Conservation (phyloP, 1,140 invertebrate genomes). For the Chironomus striatipennis region DNA sequence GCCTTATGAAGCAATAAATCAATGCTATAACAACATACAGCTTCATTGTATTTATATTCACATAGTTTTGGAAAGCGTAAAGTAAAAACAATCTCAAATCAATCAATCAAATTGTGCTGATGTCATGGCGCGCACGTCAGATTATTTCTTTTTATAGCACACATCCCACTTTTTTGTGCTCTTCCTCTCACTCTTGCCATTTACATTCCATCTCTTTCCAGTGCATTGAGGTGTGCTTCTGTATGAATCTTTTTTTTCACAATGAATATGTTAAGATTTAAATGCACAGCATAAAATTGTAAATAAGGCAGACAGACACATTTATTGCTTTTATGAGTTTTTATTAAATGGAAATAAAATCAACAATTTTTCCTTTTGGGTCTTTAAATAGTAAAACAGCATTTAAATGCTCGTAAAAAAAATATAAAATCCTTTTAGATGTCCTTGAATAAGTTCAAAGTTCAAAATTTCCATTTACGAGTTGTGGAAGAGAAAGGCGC, state of each 20-base stretch:
- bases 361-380: too few species aligned
- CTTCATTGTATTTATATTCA: neutral
- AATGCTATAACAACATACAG: neutral
- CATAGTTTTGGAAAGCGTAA: neutral
- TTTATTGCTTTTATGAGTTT: too few species aligned
- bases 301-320: too few species aligned
- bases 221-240: too few species aligned
- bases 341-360: too few species aligned
- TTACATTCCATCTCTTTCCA: too few species aligned
- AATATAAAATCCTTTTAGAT: neutral
- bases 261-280: too few species aligned
- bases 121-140: conserved; percentile 10
- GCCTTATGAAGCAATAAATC: conserved; percentile 12
- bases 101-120: conserved; percentile 9
- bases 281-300: too few species aligned
- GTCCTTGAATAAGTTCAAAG: conserved; percentile 4
- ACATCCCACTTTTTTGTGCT: conserved; percentile 5
- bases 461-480: conserved; percentile 7
- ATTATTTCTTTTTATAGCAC: neutral
- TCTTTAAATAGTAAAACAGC: too few species aligned
- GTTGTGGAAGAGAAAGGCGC: neutral
- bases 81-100: conserved; percentile 13
- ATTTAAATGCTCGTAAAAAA: too few species aligned
- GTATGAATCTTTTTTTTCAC: too few species aligned
- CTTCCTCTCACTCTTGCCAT: neutral